phyloP scores from a whole-genome alignment of 2,113 vertebrate genomes.

The Eonycteris spelaea region DNA sequence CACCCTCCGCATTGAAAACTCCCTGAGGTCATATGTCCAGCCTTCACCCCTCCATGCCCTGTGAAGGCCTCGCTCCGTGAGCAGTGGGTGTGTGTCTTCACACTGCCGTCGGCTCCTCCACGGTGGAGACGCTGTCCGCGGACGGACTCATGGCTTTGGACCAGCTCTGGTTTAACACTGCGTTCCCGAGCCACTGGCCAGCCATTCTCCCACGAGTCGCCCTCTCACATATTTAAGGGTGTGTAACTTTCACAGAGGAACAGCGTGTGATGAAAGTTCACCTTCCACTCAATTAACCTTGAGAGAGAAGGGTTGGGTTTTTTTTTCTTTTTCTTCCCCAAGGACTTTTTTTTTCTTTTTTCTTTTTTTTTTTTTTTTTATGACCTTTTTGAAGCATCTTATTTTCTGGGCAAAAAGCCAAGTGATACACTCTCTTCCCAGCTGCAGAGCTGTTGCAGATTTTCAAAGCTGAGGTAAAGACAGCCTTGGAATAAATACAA shows the following conservation, averaged over 20 bases:
- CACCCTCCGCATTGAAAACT: not conserved
- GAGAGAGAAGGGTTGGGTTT: slow-evolving; percentile 39
- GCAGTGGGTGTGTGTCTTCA: accelerated
- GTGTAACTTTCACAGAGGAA: slow-evolving; percentile 56
- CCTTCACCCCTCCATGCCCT: not conserved
- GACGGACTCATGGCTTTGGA: not conserved
- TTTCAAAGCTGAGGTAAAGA: slow-evolving; percentile 69
- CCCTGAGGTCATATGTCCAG: not conserved
- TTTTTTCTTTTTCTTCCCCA: slow-evolving; percentile 31
- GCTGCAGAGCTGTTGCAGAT: slow-evolving; percentile 54
- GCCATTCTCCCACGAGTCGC: not conserved
- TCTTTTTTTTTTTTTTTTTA: slow-evolving; percentile 28
- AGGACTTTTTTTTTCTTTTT: slow-evolving; percentile 31
- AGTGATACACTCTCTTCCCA: slow-evolving; percentile 67
- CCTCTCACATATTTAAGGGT: slow-evolving; percentile 42
- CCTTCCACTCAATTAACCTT: slow-evolving; percentile 79
- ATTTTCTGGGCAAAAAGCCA: slow-evolving; percentile 82
- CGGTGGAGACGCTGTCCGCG: not conserved
- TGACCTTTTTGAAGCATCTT: slow-evolving; percentile 78
- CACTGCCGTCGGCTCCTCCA: not conserved
- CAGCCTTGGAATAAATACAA: slow-evolving; percentile 64
- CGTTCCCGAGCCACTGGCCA: not conserved
- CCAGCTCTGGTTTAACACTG: not conserved
- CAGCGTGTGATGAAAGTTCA: slow-evolving; percentile 63
- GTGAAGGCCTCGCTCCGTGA: not conserved